Percentiles rank a stretch among this genome's conserved stretches.
These are phyloP conservation scores for Pleuronectes platessa DNA, from an alignment of 2,113 vertebrate genomes.

Conservation along the genomic window DNA sequence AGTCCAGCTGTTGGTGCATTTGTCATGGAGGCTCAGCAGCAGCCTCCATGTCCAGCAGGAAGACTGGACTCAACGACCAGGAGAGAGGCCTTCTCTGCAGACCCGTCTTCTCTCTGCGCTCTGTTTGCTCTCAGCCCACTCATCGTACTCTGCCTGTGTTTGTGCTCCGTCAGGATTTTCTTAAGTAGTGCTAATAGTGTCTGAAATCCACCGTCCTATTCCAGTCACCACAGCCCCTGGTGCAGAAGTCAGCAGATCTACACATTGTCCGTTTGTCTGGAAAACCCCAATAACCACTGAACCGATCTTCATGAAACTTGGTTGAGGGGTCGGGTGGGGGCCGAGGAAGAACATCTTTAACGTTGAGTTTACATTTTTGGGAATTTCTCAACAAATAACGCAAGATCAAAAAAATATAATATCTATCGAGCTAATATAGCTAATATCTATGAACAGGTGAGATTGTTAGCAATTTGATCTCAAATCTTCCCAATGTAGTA, in stretches of 20 bases:
- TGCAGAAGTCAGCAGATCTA: neutral
- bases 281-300: too few species aligned
- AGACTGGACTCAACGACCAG: conserved; percentile 53
- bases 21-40: conserved; percentile 53
- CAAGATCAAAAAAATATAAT: too few species aligned
- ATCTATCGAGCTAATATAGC: too few species aligned
- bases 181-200: conserved; percentile 44
- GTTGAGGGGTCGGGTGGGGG: too few species aligned
- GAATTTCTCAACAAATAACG: too few species aligned
- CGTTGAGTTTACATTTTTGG: too few species aligned
- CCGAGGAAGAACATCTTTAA: too few species aligned
- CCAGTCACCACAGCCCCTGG: conserved; percentile 5
- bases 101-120: conserved; percentile 22
- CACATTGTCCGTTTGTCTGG: neutral
- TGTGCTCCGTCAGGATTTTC: conserved; percentile 40
- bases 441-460: too few species aligned
- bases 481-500: too few species aligned
- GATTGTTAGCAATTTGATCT: too few species aligned
- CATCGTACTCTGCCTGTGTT: conserved; percentile 23
- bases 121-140: conserved; percentile 23
- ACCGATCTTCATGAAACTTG: too few species aligned
- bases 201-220: conserved; percentile 19
- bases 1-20: conserved; percentile 69
- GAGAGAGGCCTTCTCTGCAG: conserved; percentile 34
- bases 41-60: too few species aligned